Base-by-base conservation (phyloP, 2,888 invertebrate genomes). In the Drosophila pegasa region DNA sequence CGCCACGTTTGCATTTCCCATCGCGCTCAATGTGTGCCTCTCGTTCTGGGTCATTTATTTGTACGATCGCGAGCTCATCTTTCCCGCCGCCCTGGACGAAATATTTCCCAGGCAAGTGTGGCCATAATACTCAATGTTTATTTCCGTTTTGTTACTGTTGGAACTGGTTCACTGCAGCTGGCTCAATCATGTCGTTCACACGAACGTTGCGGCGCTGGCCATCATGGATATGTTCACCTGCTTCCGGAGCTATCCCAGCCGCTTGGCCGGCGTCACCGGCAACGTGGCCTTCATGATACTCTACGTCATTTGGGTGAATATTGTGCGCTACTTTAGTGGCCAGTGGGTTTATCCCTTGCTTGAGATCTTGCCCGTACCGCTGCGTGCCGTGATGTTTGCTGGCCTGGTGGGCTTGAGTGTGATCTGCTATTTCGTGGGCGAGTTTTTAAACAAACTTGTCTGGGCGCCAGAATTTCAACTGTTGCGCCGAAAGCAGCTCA, bases 111-210 rank as follows among this genome's bases (percentile, higher is more conserved):
- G 92, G 91, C 78, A 85, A 83, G 74, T 71, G 6, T 33, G 45
- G 29, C 45, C 27, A 12, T 12, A 18, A 18, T 8, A 3, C 5
- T 8, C 7, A 9, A 20, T 35, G 4, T 31, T 25, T 37, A 9
- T 1, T 20, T 14, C 20, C 2, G 1, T 4, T 25, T 14, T 16
- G 22, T 8, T 10, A 10, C 22, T 20, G 14, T 25, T 8, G 29
- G 29, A 27, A 8, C 29, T 40, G 14, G 14, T 45, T 25, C 33
- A 45, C 75, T 75, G 3, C 61, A 91, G 92, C 29, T 98, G 98
- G 98, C 93, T 98, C 61, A 98, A 98, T 90, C 98, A 98, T 93
- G 93, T 96, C 10, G 96, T 97, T 94, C 98, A 98, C 92, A 97
- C 98, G 1, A 95, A 96, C 90, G 96, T 98, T 70, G 93, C 97